These are phyloP conservation scores for Parus major DNA, from an alignment of 2,113 vertebrate species.

Conservation along the genomic window DNA sequence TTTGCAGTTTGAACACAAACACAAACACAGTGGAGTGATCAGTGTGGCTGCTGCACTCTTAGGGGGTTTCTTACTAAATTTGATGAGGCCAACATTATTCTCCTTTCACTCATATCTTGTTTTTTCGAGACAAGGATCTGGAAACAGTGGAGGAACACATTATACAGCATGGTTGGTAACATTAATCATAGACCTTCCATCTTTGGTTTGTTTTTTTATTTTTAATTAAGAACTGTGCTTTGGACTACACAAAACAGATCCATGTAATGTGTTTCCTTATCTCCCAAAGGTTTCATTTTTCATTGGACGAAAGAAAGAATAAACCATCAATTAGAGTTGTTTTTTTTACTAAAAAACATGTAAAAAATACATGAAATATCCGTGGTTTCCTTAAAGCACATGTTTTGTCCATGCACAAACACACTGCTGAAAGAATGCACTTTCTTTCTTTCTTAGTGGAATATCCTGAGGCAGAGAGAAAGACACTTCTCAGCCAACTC, in stretches of 20 bases:
- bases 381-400: not conserved
- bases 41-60: not conserved
- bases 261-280: not conserved
- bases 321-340: not conserved
- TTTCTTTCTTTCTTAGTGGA: not conserved
- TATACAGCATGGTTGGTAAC: not conserved
- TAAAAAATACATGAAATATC: not conserved
- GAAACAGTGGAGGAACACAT: not conserved
- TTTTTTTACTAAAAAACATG: not conserved
- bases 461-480: not conserved
- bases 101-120: not conserved
- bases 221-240: conserved; percentile 5
- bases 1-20: not conserved
- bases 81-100: not conserved
- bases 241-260: conserved; percentile 21
- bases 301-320: not conserved
- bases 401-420: not conserved
- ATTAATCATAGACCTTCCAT: not conserved
- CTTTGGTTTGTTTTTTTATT: not conserved
- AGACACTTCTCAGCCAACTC: not conserved
- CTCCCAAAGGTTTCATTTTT: conserved; percentile 36
- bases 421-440: not conserved
- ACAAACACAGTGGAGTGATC: not conserved
- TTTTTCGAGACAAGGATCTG: not conserved
- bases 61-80: not conserved